These are phyloP conservation scores for Drepanosiphum platanoidis DNA, from an alignment of 2,888 invertebrate species.

Conservation along the genomic window DNA sequence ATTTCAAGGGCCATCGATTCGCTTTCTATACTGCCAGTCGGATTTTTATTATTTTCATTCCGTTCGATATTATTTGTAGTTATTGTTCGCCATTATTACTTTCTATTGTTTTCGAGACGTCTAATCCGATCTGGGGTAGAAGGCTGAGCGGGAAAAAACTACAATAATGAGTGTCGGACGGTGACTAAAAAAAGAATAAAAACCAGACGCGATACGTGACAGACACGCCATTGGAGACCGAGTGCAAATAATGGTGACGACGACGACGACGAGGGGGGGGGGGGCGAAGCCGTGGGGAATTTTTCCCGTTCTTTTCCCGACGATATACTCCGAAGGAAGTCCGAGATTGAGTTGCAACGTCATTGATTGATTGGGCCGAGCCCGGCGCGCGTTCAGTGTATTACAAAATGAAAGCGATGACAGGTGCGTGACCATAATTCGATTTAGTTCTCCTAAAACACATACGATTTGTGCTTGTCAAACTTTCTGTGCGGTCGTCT, in stretches of 20 bases:
- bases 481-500: not conserved
- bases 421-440: slow-evolving; percentile 24
- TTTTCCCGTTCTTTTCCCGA: not conserved
- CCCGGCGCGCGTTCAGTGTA: not conserved
- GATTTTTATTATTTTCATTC: slow-evolving; percentile 26
- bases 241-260: slow-evolving; percentile 5
- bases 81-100: not conserved
- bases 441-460: not conserved
- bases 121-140: not conserved
- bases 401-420: slow-evolving; percentile 26
- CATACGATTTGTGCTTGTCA: not conserved
- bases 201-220: not conserved
- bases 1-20: slow-evolving; percentile 33
- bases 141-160: not conserved
- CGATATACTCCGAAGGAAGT: not conserved
- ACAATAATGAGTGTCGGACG: not conserved
- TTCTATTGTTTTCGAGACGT: not conserved
- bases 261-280: not conserved
- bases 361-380: slow-evolving; percentile 17
- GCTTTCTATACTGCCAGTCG: not conserved
- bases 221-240: not conserved
- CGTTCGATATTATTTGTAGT: not conserved
- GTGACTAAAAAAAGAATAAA: not conserved
- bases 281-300: not conserved
- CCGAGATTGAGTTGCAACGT: slow-evolving; percentile 9